A percentile compares a stretch with the other conserved stretches of the same genome.
Evolutionary conservation across 2,113 vertebrate species (phyloP).

Genomic region (Salvator merianae): DNA sequence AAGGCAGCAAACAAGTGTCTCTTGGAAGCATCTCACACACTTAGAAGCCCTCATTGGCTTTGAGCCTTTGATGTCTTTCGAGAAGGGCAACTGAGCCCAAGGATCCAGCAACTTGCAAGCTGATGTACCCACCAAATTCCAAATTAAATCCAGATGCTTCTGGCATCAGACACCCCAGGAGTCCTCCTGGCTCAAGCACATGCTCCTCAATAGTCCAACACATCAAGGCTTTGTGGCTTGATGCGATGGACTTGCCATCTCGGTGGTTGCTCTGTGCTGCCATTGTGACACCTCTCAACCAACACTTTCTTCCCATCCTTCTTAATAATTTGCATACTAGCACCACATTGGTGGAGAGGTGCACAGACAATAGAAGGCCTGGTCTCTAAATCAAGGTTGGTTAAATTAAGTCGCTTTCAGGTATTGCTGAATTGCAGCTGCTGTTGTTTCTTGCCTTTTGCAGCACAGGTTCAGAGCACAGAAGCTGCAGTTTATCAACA

Average conservation of each 20-base stretch:
- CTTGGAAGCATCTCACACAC: constrained; percentile 3
- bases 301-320: neutral
- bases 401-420: no score
- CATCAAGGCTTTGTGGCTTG: neutral
- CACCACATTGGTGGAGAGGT: neutral
- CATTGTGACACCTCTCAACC: constrained; percentile 23
- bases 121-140: neutral
- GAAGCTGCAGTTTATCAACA: no score
- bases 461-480: no score
- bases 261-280: neutral
- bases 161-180: neutral
- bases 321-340: constrained; percentile 23
- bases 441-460: no score
- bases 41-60: neutral
- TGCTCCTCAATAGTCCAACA: neutral
- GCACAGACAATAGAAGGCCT: no score
- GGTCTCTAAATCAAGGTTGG: no score
- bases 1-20: neutral
- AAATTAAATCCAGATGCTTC: neutral
- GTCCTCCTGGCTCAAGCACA: neutral
- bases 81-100: neutral
- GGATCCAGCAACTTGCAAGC: neutral
- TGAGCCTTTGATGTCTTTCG: neutral
- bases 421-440: no score
- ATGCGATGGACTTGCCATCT: neutral